Evolutionary conservation across 2,113 vertebrate species (phyloP).

Genomic region (Callospermophilus lateralis): DNA sequence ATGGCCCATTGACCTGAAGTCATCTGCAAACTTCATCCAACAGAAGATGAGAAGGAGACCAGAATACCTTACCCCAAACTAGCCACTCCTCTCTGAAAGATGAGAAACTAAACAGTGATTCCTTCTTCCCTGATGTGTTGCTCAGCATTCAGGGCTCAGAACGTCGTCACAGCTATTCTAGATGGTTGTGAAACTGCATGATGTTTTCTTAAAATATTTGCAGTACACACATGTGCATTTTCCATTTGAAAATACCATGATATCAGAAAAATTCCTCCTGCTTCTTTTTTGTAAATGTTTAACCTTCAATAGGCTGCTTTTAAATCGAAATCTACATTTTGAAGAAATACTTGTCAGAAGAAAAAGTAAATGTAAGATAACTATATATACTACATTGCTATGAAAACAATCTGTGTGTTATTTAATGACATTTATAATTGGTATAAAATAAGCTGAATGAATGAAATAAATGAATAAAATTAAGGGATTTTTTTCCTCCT

Average conservation of each 20-base stretch:
- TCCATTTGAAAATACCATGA: background rate
- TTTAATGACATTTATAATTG: background rate
- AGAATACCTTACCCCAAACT: background rate
- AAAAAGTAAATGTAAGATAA: background rate
- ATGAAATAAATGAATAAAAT: slow-evolving; percentile 18
- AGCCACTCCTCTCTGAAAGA: background rate
- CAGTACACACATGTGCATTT: background rate
- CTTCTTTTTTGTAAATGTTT: background rate
- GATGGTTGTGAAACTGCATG: background rate
- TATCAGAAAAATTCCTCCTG: background rate
- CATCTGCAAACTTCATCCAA: background rate
- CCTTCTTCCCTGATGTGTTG: background rate
- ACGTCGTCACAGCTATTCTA: background rate
- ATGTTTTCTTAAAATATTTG: background rate
- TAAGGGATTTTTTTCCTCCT: background rate
- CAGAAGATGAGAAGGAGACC: background rate
- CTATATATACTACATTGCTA: background rate
- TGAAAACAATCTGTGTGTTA: background rate
- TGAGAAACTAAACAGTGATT: background rate
- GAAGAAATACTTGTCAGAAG: background rate
- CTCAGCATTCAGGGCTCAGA: background rate
- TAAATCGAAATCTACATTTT: background rate
- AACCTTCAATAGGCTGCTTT: background rate
- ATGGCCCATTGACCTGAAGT: slow-evolving; percentile 41
- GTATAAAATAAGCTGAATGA: background rate